These are phyloP conservation scores for Ophion slaviceki DNA, from an alignment of 2,888 invertebrate genomes.

Conservation along the genomic window DNA sequence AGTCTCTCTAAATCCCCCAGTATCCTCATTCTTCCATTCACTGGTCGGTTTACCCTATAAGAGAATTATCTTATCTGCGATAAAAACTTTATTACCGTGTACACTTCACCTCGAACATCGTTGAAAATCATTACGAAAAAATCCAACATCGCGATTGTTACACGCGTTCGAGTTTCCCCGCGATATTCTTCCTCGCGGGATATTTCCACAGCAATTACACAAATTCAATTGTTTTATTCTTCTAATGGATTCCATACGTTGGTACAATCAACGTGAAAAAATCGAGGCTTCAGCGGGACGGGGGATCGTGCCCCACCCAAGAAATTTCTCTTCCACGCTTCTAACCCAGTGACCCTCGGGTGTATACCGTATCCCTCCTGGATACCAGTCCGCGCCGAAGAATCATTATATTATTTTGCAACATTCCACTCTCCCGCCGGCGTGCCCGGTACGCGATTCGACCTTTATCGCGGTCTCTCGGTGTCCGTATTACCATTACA, in stretches of 20 bases:
- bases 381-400: constrained; percentile 51
- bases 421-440: constrained; percentile 64
- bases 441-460: constrained; percentile 63
- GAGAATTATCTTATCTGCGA: no score
- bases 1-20: no score
- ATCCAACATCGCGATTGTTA: not conserved
- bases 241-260: not conserved
- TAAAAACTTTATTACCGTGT: not conserved
- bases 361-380: constrained; percentile 40
- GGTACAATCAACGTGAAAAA: constrained; percentile 48
- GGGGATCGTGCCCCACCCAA: constrained; percentile 61
- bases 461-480: constrained; percentile 66
- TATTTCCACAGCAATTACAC: constrained; percentile 9
- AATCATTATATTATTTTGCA: constrained; percentile 69
- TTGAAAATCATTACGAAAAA: not conserved
- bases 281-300: constrained; percentile 43
- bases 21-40: no score
- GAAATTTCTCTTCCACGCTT: constrained; percentile 63
- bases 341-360: constrained; percentile 67
- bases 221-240: constrained; percentile 13
- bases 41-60: no score
- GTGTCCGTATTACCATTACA: constrained; percentile 63
- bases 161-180: not conserved
- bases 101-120: no score
- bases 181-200: not conserved